Base-by-base conservation (phyloP, 2,113 vertebrate genomes). In the Perognathus longimembris region DNA sequence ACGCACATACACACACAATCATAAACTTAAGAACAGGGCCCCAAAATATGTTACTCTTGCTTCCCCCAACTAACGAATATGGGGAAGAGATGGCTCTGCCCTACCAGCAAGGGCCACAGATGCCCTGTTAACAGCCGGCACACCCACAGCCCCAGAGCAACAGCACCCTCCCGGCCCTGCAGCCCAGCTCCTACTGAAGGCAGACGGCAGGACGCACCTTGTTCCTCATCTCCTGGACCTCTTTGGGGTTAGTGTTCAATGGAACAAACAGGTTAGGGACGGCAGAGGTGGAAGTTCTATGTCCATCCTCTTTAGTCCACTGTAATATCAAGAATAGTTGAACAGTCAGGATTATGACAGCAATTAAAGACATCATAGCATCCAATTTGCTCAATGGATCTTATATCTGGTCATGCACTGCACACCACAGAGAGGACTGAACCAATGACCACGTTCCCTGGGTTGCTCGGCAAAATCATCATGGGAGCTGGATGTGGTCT, bases 181-280 rank as follows among this genome's bases (percentile, higher is more conserved):
- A 17, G 21, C 4, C 21, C 3, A 0, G 5, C 3, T 5, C 21
- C 80, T 45, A 6, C 36, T 2, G 0, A 32, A 18, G 0, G 10
- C 21, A 5, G 40, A 45, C 0, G 20, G 57, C 80, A 9, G 57
- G 86, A 98, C 98, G 50, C 93, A 99, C 99, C 99, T 99, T 99
- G 98, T 99, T 99, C 95, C 99, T 98, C 99, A 99, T 99, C 98
- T 99, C 99, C 97, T 99, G 99, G 94, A 99, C 99, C 79, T 99
- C 99, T 98, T 99, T 99, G 34, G 99, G 99, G 95, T 99, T 99
- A 93, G 99, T 99, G 98, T 99, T 99, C 98, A 99, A 76, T 15
- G 99, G 99, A 94, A 99, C 99, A 98, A 99, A 99, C 98, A 99
- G 99, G 98, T 99, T 99, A 98, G 99, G 99, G 98, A 98, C 98